phyloP scores from a whole-genome alignment of 2,888 invertebrate species.

The Slavum lentiscoides region DNA sequence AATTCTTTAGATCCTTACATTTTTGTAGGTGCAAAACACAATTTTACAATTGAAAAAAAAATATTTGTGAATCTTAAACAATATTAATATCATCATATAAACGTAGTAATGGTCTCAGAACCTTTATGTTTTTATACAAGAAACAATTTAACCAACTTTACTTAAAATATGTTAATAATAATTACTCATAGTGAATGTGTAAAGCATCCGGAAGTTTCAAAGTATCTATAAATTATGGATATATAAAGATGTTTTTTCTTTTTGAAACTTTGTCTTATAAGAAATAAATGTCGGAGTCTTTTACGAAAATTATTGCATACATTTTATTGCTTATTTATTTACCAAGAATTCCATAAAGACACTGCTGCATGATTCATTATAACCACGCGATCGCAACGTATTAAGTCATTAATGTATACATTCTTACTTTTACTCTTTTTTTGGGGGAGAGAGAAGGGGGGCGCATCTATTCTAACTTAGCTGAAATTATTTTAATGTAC shows the following conservation, averaged over 20 bases:
- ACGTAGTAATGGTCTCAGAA: no score
- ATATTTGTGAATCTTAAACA: no score
- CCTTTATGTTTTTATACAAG: no score
- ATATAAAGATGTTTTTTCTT: background rate
- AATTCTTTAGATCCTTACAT: no score
- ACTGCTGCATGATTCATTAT: no score
- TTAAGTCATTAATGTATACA: conserved; percentile 8
- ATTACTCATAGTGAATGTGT: background rate
- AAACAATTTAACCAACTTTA: no score
- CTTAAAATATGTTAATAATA: background rate
- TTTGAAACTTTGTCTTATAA: background rate
- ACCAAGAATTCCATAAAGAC: background rate
- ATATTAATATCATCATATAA: no score
- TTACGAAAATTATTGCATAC: background rate
- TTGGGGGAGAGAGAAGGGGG: no score
- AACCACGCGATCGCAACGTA: background rate
- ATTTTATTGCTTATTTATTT: conserved; percentile 25
- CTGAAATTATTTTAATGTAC: background rate
- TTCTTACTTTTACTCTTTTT: no score
- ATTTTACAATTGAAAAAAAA: no score
- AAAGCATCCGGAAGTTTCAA: background rate
- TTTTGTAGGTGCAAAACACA: no score
- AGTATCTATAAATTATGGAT: background rate
- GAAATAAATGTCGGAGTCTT: background rate
- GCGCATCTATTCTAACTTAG: background rate